A percentile compares a stretch with the other conserved stretches of the same genome.
Conservation (phyloP, 2,797 vertebrate genomes). For the Silurus lanzhouensis region DNA sequence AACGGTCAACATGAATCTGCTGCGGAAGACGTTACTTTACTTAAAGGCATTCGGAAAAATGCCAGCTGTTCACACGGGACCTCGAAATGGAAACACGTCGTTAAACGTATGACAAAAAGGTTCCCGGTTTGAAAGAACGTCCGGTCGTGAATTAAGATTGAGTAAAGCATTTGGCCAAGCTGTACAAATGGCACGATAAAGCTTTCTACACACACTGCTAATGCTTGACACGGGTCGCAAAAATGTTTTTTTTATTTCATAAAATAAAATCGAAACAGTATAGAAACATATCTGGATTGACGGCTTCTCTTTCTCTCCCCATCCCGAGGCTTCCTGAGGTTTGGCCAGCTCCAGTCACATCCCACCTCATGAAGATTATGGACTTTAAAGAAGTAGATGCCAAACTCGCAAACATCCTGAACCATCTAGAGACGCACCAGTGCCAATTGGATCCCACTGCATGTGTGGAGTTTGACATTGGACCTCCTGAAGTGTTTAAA, state of each 20-base stretch:
- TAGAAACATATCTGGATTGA: too few species aligned
- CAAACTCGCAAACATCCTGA: too few species aligned
- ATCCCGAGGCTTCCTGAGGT: too few species aligned
- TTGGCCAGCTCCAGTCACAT: too few species aligned
- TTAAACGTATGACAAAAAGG: conserved; percentile 6
- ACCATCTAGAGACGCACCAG: too few species aligned
- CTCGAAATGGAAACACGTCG: not conserved
- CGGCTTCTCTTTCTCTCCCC: too few species aligned
- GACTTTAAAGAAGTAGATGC: too few species aligned
- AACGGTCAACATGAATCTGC: not conserved
- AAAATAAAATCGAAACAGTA: too few species aligned
- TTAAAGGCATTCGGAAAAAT: conserved; percentile 23
- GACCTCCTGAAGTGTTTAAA: too few species aligned
- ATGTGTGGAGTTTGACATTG: too few species aligned
- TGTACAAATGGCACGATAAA: not conserved
- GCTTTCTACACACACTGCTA: not conserved
- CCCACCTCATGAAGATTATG: too few species aligned
- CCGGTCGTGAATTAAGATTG: not conserved
- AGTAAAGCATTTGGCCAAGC: not conserved
- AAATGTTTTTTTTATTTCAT: not conserved
- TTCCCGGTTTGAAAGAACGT: not conserved
- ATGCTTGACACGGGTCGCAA: not conserved
- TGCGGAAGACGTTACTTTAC: not conserved
- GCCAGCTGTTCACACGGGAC: conserved; percentile 15
- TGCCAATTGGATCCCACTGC: too few species aligned